Evolutionary conservation across 2,113 vertebrate species (phyloP), one percentile per base, ranked within the genome.

Genomic region (Vidua macroura): DNA sequence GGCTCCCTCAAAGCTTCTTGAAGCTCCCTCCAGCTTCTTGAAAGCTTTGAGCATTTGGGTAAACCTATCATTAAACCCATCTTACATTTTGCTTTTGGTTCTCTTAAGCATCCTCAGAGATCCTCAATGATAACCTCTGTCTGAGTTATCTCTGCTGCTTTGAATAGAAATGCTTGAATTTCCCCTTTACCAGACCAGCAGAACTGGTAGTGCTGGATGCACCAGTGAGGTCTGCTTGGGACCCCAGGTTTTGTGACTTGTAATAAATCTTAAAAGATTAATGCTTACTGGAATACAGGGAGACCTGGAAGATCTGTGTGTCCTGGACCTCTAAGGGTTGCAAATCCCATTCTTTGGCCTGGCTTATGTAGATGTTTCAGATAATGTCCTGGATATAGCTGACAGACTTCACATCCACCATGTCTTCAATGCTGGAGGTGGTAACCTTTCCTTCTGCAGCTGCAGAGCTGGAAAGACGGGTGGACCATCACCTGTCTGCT

Each of bases 381-480:
- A 62, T 85, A 63, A 82, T 82, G 68, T 8, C 53, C n/a, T 87
- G 60, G 31, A 6, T 78, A 19, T 58, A 48, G 35, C 28, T 67
- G 43, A 19, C 27, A 44, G 51, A 70, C 11, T 78, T 88, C 28
- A 49, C 5, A 0, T 67, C 21, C 27, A 1, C 22, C 15, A 31
- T 0, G 0, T 75, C 27, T 77, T 64, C 0, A 0, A 2, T 64
- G 53, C 22, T 90, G 41, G 31, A 56, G 14, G 46, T 72, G 41
- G 9, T n/a, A 56, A 30, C 14, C 13, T 78, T 58, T 28, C n/a
- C 27, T 89, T 58, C 70, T 43, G 39, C 74, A 82, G 52, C 48
- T 82, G 60, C 67, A 73, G 79, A 92, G 68, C 15, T 68, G 70
- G 28, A 51, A 52, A 43, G 62, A 31, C 0, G 0, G 4, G 28